Percentiles rank a stretch among this genome's conserved stretches.
phyloP scores from a whole-genome alignment of 2,888 invertebrate species.

The Exocentrus adspersus region DNA sequence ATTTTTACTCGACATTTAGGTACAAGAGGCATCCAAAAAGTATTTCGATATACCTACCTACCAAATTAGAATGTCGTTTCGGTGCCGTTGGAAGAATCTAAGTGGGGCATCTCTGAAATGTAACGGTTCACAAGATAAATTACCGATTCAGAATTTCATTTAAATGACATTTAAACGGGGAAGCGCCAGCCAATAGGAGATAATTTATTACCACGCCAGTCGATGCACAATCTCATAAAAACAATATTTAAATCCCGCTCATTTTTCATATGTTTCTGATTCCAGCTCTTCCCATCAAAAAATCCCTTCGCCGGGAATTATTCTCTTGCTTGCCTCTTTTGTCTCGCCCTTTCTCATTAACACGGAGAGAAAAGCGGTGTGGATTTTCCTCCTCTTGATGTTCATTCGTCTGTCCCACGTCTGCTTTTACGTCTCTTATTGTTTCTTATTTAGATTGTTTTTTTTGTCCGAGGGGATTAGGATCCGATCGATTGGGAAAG shows the following conservation, averaged over 20 bases:
- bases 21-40: too few relatives aligned
- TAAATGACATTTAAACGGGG: not conserved
- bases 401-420: slow-evolving; percentile 28
- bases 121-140: not conserved
- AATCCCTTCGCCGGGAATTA: slow-evolving; percentile 13
- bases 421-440: slow-evolving; percentile 19
- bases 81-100: too few relatives aligned
- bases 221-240: not conserved
- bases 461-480: slow-evolving; percentile 7
- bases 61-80: too few relatives aligned
- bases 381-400: slow-evolving; percentile 22
- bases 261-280: not conserved
- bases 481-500: slow-evolving; percentile 4
- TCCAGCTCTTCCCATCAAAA: not conserved
- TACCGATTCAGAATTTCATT: not conserved
- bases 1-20: too few relatives aligned
- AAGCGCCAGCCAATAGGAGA: not conserved
- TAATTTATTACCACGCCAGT: not conserved
- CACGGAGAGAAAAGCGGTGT: slow-evolving; percentile 22
- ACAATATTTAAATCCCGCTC: not conserved
- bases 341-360: slow-evolving; percentile 24
- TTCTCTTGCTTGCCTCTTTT: slow-evolving; percentile 22
- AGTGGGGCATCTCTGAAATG: too few relatives aligned
- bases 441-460: slow-evolving; percentile 23
- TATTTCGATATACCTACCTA: too few relatives aligned